Evolutionary conservation across 2,113 vertebrate genomes (phyloP).

Genomic region (Pachypanchax playfairii): DNA sequence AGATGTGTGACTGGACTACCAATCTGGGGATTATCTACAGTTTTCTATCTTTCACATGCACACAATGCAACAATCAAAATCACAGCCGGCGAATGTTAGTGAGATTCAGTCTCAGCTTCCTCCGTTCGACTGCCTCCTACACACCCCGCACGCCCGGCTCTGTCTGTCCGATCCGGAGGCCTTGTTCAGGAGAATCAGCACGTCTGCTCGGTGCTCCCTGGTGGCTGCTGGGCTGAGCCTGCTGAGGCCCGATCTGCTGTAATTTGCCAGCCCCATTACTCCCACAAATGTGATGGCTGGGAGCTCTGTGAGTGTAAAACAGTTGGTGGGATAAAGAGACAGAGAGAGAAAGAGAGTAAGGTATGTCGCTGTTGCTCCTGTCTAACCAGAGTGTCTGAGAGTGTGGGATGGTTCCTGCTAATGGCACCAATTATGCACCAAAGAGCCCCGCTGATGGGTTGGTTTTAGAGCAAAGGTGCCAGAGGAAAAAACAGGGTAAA

Average conservation of each 20-base stretch:
- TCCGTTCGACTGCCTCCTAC: not conserved
- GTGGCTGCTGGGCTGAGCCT: slow-evolving; percentile 37
- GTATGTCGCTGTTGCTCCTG: slow-evolving; percentile 20
- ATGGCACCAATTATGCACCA: slow-evolving; percentile 72
- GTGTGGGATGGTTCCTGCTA: slow-evolving; percentile 50
- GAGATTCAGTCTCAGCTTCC: slow-evolving; percentile 3
- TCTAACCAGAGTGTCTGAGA: slow-evolving; percentile 44
- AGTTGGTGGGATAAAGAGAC: slow-evolving; percentile 56
- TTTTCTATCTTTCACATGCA: slow-evolving; percentile 9
- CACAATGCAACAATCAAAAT: slow-evolving; percentile 20
- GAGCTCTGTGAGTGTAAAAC: slow-evolving; percentile 58
- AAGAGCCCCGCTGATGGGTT: slow-evolving; percentile 56
- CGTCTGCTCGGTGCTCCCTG: slow-evolving; percentile 46
- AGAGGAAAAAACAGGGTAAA: slow-evolving; percentile 11
- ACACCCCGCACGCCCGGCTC: not conserved
- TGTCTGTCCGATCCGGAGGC: slow-evolving; percentile 36
- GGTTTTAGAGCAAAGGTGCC: slow-evolving; percentile 32
- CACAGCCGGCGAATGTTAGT: slow-evolving; percentile 23
- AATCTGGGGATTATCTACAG: slow-evolving; percentile 43
- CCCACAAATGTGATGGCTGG: slow-evolving; percentile 64
- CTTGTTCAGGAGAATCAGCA: slow-evolving; percentile 48
- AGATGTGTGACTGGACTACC: slow-evolving; percentile 42
- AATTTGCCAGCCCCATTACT: slow-evolving; percentile 72
- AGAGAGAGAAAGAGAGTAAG: slow-evolving; percentile 6
- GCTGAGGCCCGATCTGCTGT: slow-evolving; percentile 55